phyloP scores from a whole-genome alignment of 2,113 vertebrate genomes.

The Rissa tridactyla region DNA sequence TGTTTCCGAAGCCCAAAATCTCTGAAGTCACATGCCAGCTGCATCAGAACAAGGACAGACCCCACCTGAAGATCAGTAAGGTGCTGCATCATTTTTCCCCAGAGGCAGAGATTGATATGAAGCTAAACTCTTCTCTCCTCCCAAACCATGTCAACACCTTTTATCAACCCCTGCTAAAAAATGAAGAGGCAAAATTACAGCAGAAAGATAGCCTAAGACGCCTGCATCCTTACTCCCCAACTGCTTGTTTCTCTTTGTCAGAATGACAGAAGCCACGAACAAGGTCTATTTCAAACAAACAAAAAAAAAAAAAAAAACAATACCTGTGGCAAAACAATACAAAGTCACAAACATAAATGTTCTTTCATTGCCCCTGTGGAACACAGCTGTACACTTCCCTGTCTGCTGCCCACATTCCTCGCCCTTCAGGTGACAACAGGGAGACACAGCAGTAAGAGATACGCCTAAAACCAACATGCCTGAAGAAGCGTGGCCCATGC shows the following conservation, averaged over 20 bases:
- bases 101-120: background rate
- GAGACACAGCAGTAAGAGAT: background rate
- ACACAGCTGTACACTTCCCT: background rate
- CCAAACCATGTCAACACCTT: background rate
- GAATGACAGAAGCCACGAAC: background rate
- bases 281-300: background rate
- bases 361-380: background rate
- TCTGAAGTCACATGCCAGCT: background rate
- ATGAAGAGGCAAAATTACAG: background rate
- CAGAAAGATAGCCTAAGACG: background rate
- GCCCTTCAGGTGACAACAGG: background rate
- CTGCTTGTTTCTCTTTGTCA: background rate
- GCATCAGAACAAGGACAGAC: background rate
- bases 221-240: rapidly evolving
- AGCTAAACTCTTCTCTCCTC: background rate
- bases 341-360: background rate
- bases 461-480: background rate
- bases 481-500: background rate
- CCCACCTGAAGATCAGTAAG: background rate
- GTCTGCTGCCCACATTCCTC: background rate
- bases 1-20: background rate
- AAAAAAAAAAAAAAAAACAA: background rate
- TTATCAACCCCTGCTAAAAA: background rate
- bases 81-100: background rate
- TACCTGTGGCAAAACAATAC: background rate